These are phyloP conservation scores for Macrophya annulata DNA, from an alignment of 2,888 invertebrate genomes.

Conservation along the genomic window DNA sequence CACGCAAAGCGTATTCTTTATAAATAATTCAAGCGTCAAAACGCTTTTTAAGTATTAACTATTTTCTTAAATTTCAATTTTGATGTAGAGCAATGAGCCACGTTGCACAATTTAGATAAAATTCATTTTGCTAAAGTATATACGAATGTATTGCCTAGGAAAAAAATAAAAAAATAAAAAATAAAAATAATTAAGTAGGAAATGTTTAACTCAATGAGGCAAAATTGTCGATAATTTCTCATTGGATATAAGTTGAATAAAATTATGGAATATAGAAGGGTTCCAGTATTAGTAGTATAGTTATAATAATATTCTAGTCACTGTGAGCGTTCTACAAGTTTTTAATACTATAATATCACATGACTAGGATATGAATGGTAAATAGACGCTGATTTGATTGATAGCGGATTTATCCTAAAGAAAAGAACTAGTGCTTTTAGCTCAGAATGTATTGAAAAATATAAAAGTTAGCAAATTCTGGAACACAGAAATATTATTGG, in stretches of 20 bases:
- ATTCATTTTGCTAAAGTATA: conserved; percentile 10
- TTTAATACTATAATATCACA: conserved; percentile 18
- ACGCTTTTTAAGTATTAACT: conserved; percentile 22
- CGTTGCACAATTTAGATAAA: conserved; percentile 49
- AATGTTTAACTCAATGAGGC: neutral
- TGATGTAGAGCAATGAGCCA: conserved; percentile 37
- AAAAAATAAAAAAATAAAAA: neutral
- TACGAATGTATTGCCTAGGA: neutral
- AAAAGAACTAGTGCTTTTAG: neutral
- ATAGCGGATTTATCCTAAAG: neutral
- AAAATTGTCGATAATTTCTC: neutral
- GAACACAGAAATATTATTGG: neutral
- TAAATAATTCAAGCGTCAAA: conserved; percentile 21
- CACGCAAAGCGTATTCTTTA: neutral
- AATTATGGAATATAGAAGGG: conserved; percentile 15
- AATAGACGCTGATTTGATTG: conserved; percentile 32
- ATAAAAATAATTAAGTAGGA: neutral
- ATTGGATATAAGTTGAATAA: neutral
- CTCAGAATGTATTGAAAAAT: conserved; percentile 28
- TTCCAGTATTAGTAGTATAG: conserved; percentile 24
- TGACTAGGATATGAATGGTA: conserved; percentile 31
- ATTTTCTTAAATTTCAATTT: conserved; percentile 5
- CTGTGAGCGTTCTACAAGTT: conserved; percentile 16
- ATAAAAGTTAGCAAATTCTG: neutral
- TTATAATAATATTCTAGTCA: conserved; percentile 38